Evolutionary conservation across 1,140 invertebrate species (phyloP).

Genomic region (Aphaenogaster ashmeadi): DNA sequence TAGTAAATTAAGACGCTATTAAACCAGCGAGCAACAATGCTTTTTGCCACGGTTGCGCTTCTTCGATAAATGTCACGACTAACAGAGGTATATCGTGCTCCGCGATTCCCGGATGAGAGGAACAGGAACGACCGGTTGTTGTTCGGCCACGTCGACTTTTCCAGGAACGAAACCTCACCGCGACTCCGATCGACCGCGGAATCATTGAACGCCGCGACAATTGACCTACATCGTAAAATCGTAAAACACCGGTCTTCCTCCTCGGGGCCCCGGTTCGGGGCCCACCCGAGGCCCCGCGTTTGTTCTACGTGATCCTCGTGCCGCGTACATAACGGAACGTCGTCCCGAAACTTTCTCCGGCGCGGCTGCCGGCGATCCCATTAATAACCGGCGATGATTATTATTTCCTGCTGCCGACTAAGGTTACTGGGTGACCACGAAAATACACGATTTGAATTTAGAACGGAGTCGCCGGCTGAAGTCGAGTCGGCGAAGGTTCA

Average conservation of each 20-base stretch:
- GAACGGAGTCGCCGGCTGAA: neutral
- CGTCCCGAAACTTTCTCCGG: constrained; percentile 58
- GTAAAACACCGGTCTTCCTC: constrained; percentile 38
- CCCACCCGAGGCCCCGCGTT: constrained; percentile 6
- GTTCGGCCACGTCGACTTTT: constrained; percentile 27
- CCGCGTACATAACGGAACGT: constrained; percentile 49
- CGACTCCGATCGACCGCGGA: constrained; percentile 16
- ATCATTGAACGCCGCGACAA: constrained; percentile 34
- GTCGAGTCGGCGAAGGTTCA: neutral
- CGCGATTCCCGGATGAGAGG: neutral
- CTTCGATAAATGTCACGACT: neutral
- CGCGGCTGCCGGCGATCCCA: constrained; percentile 2
- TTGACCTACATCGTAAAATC: constrained; percentile 57
- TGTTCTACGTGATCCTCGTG: constrained; percentile 53
- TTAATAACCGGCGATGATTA: constrained; percentile 48
- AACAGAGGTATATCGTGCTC: neutral
- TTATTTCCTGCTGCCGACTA: constrained; percentile 46
- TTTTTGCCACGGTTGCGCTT: constrained; percentile 5
- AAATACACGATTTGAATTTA: constrained; percentile 48
- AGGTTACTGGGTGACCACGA: constrained; percentile 57
- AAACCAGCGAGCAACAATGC: neutral
- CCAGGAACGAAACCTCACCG: constrained; percentile 39
- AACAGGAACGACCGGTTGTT: constrained; percentile 45
- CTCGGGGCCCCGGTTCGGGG: constrained; percentile 22
- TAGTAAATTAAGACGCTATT: neutral